phyloP scores from a whole-genome alignment of 2,888 invertebrate species.

The Lumbricus terrestris region DNA sequence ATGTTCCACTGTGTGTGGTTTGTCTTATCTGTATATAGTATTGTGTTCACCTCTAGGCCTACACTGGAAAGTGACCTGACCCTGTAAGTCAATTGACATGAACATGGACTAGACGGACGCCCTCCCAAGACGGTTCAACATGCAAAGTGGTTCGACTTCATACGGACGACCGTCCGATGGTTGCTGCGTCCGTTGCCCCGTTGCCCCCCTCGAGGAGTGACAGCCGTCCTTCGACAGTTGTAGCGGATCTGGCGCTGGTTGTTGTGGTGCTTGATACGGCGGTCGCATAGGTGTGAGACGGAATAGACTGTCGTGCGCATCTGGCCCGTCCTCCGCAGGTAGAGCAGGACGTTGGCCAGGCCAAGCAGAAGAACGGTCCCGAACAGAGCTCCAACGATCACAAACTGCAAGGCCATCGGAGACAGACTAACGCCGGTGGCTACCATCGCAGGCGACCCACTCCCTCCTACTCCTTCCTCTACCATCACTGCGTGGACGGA shows the following conservation, averaged over 20 bases:
- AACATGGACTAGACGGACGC: neutral
- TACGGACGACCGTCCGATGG: neutral
- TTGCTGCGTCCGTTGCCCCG: neutral
- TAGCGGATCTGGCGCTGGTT: neutral
- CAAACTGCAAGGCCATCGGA: constrained; percentile 16
- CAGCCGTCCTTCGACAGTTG: neutral
- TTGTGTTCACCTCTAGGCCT: neutral
- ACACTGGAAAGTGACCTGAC: neutral
- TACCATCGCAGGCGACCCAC: neutral
- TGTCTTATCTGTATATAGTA: neutral
- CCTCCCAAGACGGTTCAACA: neutral
- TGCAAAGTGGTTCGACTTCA: neutral
- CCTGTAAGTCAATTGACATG: neutral
- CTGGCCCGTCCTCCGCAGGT: constrained; percentile 6
- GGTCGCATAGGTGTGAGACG: neutral
- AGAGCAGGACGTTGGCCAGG: constrained; percentile 13
- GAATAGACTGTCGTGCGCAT: neutral
- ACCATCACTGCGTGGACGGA: neutral
- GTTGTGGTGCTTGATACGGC: neutral
- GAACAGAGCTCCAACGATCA: constrained; percentile 20
- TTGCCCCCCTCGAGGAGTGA: neutral
- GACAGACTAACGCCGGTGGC: neutral
- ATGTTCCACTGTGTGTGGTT: neutral
- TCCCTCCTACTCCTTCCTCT: neutral
- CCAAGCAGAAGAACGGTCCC: constrained; percentile 7